Percentiles rank a stretch among this genome's conserved stretches.
Conservation (phyloP, 2,113 vertebrate species). For the Nettapus auritus region DNA sequence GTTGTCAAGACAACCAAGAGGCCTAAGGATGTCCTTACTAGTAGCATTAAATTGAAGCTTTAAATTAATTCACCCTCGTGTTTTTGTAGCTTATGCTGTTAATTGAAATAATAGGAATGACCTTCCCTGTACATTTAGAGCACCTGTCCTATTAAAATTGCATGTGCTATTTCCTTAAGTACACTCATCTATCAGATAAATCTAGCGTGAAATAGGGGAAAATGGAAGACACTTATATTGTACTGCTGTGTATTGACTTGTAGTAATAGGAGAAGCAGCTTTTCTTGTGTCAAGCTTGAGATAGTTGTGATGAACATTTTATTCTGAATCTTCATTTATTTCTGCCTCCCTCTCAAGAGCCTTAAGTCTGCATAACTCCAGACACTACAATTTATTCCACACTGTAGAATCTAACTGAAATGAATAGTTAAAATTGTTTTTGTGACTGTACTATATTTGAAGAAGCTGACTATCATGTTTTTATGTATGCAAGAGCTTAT, state of each 20-base stretch:
- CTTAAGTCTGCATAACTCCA: conserved; percentile 26
- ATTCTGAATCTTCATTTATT: conserved; percentile 66
- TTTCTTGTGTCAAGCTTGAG: conserved; percentile 62
- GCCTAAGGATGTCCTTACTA: conserved; percentile 79
- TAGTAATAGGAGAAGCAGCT: conserved; percentile 53
- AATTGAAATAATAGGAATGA: conserved; percentile 84
- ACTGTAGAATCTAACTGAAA: background rate
- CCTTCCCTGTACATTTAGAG: conserved; percentile 76
- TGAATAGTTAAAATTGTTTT: background rate
- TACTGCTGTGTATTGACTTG: conserved; percentile 60
- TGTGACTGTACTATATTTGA: background rate
- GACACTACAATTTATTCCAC: background rate
- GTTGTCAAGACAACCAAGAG: conserved; percentile 87
- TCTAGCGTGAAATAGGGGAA: conserved; percentile 77
- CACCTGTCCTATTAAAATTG: conserved; percentile 81
- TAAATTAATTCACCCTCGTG: conserved; percentile 81
- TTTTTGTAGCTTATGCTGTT: conserved; percentile 81
- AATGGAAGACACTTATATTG: conserved; percentile 74
- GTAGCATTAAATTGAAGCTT: conserved; percentile 80
- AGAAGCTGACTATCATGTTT: background rate
- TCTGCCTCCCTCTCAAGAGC: conserved; percentile 28
- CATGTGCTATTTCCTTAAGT: conserved; percentile 78
- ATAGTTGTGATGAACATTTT: conserved; percentile 56
- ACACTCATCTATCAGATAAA: conserved; percentile 79
- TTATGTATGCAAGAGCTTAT: background rate